Base-by-base conservation (phyloP, 2,888 invertebrate species). In the Microchrysa polita region DNA sequence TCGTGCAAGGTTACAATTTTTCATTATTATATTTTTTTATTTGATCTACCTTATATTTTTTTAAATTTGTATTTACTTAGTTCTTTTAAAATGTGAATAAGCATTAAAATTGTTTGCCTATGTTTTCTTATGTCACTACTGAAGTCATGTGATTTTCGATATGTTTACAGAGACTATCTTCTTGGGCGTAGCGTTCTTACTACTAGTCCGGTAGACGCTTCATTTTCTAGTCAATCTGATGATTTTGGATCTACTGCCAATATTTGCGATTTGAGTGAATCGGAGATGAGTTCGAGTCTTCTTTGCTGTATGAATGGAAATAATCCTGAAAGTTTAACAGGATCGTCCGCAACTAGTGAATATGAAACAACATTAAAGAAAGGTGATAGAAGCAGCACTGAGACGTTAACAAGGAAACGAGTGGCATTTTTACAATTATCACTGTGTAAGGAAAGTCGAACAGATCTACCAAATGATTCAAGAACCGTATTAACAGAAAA, bases 151-250 rank as follows among this genome's bases (percentile, higher is more conserved):
- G 16, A 5, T 18, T 44, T 7, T 16, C 7, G 18, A 7, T n/a
- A n/a, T 20, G n/a, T 55, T 74, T 5, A 42, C 74, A 83, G 90
- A 79, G 92, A 93, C 79, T 94, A 94, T 82, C 85, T 93, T 74
- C 85, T 90, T 2, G 91, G 90, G 72, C 88, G 94, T 79, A 93
- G 93, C 75, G 91, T 94, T 0, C 80, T 93, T 52, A 92, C 92
- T 1, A 90, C 91, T 0, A 91, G 91, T 72, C 93, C 93, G 0
- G 88, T 91, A 10, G 94, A 94, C 85, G 86, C 93, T 75, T 93
- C 93, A 79, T 93, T 94, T 81, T 88, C 92, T 12, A 93, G 93
- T 79, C 90, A 92, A 79, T 91, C 93, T 5, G 93, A 89, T 79
- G 91, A 91, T 82, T 91, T 90, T 79, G 89, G 87, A 77, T 86